Evolutionary conservation across 2,888 invertebrate genomes (phyloP).

Genomic region (Lypha dubia): DNA sequence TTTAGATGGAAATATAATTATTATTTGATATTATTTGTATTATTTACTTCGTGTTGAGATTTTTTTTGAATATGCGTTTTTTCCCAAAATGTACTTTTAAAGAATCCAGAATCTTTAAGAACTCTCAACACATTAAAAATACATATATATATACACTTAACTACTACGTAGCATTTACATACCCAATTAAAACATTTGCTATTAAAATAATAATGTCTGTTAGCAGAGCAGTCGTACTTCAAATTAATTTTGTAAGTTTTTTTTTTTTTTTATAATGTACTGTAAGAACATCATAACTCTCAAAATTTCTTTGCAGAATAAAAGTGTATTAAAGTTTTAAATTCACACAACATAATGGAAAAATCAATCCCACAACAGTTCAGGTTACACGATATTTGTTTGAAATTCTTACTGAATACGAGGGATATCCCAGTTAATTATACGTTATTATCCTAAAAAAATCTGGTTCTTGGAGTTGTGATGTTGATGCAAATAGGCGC

Average conservation of each 20-base stretch:
- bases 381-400: too few relatives aligned
- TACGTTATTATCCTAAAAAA: too few relatives aligned
- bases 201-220: slow-evolving; percentile 45
- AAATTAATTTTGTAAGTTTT: slow-evolving; percentile 7
- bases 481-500: too few relatives aligned
- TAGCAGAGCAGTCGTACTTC: slow-evolving; percentile 11
- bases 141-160: slow-evolving; percentile 49
- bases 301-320: too few relatives aligned
- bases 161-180: slow-evolving; percentile 62
- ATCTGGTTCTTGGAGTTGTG: too few relatives aligned
- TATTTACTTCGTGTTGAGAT: neutral
- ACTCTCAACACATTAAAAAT: slow-evolving; percentile 39
- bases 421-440: too few relatives aligned
- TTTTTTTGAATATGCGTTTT: slow-evolving; percentile 12
- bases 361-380: too few relatives aligned
- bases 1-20: neutral
- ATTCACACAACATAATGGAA: too few relatives aligned
- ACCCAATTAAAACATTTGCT: slow-evolving; percentile 58
- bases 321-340: too few relatives aligned
- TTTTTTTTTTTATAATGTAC: too few relatives aligned
- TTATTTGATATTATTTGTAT: neutral
- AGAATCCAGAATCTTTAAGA: slow-evolving; percentile 1
- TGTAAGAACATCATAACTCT: too few relatives aligned
- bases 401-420: too few relatives aligned
- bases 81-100: slow-evolving; percentile 7